These are phyloP conservation scores for Tanytarsus gracilentus DNA, from an alignment of 2,888 invertebrate genomes.

Conservation along the genomic window DNA sequence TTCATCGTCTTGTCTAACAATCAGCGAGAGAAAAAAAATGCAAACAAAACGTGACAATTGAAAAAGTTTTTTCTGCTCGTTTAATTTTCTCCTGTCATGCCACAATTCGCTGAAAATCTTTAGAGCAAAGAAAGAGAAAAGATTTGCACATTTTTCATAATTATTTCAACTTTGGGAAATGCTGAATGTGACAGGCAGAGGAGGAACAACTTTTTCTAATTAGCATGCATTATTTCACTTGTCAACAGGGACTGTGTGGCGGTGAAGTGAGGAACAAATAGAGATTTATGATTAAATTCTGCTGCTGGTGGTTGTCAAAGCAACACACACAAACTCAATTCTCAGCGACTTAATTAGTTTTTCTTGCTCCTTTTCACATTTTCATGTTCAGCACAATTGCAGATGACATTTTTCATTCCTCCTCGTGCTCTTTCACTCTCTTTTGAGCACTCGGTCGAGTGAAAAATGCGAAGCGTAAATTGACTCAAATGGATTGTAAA, in stretches of 20 bases:
- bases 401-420: slow-evolving; percentile 5
- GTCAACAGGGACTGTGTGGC: not conserved
- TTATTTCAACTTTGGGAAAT: too few relatives aligned
- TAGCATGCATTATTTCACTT: slow-evolving; percentile 21
- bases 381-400: slow-evolving; percentile 9
- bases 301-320: slow-evolving; percentile 15
- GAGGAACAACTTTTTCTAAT: slow-evolving; percentile 19
- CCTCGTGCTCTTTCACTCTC: not conserved
- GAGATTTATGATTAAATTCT: slow-evolving; percentile 26
- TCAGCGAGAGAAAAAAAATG: not conserved
- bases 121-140: too few relatives aligned
- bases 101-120: too few relatives aligned
- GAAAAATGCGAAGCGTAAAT: slow-evolving; percentile 9
- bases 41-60: too few relatives aligned
- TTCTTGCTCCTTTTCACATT: not conserved
- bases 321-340: too few relatives aligned
- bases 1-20: not conserved
- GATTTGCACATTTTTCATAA: too few relatives aligned
- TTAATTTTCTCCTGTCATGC: too few relatives aligned
- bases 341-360: slow-evolving; percentile 28
- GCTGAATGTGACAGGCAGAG: too few relatives aligned
- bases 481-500: slow-evolving; percentile 24
- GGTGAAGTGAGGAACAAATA: slow-evolving; percentile 2
- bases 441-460: not conserved
- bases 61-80: too few relatives aligned